A percentile compares a stretch with the other conserved stretches of the same genome.
These are phyloP conservation scores for Brienomyrus brachyistius DNA, from an alignment of 2,113 vertebrate genomes.

Conservation along the genomic window DNA sequence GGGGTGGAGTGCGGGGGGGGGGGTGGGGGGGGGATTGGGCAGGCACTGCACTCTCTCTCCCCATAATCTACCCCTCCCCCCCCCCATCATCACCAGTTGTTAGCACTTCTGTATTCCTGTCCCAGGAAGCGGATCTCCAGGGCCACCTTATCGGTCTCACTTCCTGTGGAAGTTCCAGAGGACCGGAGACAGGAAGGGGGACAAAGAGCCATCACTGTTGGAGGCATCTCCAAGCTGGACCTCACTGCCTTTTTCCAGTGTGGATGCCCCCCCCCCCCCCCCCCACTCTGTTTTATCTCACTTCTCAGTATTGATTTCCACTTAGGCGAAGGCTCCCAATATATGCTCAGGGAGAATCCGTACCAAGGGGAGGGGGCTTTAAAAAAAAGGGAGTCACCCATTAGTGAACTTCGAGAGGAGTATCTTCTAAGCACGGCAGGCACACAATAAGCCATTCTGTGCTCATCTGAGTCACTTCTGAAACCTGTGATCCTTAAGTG, in stretches of 20 bases:
- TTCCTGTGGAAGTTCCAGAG: constrained; percentile 4
- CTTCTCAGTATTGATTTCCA: background rate
- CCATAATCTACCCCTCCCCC: background rate
- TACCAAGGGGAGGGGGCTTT: background rate
- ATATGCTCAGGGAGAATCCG: background rate
- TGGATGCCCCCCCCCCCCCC: no score
- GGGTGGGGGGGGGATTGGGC: background rate
- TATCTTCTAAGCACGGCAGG: background rate
- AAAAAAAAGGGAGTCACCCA: background rate
- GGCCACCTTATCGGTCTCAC: background rate
- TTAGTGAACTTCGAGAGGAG: background rate
- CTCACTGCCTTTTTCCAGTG: background rate
- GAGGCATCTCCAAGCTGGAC: background rate
- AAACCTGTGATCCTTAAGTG: background rate
- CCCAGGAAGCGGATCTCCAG: background rate
- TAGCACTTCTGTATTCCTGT: background rate
- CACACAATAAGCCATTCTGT: background rate
- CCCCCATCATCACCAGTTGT: background rate
- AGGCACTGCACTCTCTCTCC: background rate
- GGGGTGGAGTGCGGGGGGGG: background rate
- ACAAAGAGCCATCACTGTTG: background rate
- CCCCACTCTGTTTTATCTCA: background rate
- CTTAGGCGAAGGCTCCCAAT: background rate
- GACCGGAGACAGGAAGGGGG: background rate
- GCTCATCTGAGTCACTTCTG: background rate